Conservation (phyloP, 2,113 vertebrate species). For the Lagenorhynchus albirostris region DNA sequence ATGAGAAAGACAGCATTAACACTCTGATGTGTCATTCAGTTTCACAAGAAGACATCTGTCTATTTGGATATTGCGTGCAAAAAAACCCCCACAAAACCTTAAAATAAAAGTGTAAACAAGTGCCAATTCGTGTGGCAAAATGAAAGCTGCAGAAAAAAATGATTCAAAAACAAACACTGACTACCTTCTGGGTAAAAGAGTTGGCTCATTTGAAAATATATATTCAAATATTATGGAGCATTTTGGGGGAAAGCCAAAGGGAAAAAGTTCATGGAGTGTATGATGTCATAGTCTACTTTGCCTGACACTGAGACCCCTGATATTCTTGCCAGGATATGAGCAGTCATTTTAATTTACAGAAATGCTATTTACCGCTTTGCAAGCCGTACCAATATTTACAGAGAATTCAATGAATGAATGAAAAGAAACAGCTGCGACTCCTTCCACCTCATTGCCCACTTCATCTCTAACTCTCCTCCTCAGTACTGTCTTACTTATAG, state of each 20-base stretch:
- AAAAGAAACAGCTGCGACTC: slow-evolving; percentile 63
- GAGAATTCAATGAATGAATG: slow-evolving; percentile 61
- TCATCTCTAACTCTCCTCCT: slow-evolving; percentile 25
- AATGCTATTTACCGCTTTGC: slow-evolving; percentile 40
- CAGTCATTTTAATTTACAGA: slow-evolving; percentile 46
- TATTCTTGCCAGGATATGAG: slow-evolving; percentile 27
- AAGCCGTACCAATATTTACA: slow-evolving; percentile 67
- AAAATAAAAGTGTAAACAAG: slow-evolving; percentile 73
- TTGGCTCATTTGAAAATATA: not conserved
- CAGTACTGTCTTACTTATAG: not conserved
- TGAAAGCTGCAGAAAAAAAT: slow-evolving; percentile 70
- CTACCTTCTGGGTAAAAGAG: slow-evolving; percentile 62
- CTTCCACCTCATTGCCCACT: slow-evolving; percentile 67
- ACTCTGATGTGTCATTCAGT: slow-evolving; percentile 67
- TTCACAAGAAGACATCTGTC: slow-evolving; percentile 78
- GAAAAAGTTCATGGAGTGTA: accelerated
- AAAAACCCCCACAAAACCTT: slow-evolving; percentile 1
- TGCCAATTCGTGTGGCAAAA: slow-evolving; percentile 51
- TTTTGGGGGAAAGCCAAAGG: not conserved
- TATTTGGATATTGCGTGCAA: slow-evolving; percentile 65
- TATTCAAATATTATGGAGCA: not conserved
- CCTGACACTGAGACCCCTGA: not conserved
- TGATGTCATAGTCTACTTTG: not conserved
- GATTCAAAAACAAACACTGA: slow-evolving; percentile 56
- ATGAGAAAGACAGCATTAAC: slow-evolving; percentile 64